Evolutionary conservation across 2,797 vertebrate genomes (phyloP).

Genomic region (Amphiprion clarkii): DNA sequence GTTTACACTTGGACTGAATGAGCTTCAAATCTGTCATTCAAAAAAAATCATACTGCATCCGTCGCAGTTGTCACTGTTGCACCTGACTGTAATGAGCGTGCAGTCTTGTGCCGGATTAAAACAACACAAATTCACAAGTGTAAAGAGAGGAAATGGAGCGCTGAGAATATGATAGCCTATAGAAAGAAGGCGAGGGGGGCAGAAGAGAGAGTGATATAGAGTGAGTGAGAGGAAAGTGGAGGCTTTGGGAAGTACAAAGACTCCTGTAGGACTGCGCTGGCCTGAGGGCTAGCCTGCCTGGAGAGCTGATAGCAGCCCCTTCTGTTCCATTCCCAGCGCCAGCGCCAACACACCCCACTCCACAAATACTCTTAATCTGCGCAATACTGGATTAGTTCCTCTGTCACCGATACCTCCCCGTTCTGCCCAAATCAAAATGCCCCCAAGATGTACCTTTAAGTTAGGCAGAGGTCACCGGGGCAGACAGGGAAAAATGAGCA

Average conservation of each 20-base stretch:
- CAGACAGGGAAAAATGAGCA: conserved; percentile 78
- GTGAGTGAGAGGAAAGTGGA: conserved; percentile 74
- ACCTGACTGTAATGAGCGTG: conserved; percentile 23
- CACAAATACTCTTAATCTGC: conserved; percentile 89
- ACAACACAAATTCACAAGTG: conserved; percentile 52
- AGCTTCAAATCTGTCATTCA: neutral
- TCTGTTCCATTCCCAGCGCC: conserved; percentile 75
- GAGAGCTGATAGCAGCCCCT: conserved; percentile 85
- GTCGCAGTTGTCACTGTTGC: conserved; percentile 8
- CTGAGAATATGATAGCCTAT: conserved; percentile 58
- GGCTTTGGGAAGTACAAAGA: conserved; percentile 88
- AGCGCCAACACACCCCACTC: conserved; percentile 79
- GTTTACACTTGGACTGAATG: conserved; percentile 5
- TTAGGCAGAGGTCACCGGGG: conserved; percentile 86
- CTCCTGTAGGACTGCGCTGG: conserved; percentile 84
- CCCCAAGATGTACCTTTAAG: conserved; percentile 89
- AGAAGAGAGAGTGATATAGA: conserved; percentile 67
- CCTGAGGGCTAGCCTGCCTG: conserved; percentile 86
- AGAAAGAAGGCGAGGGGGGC: conserved; percentile 55
- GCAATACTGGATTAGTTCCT: conserved; percentile 89
- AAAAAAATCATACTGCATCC: neutral
- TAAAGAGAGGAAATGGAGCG: conserved; percentile 47
- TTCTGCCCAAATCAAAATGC: conserved; percentile 85
- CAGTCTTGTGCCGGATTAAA: conserved; percentile 26
- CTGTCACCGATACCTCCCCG: conserved; percentile 87